Base-by-base conservation (phyloP, 2,797 vertebrate species). In the Craterocephalus amniculus region DNA sequence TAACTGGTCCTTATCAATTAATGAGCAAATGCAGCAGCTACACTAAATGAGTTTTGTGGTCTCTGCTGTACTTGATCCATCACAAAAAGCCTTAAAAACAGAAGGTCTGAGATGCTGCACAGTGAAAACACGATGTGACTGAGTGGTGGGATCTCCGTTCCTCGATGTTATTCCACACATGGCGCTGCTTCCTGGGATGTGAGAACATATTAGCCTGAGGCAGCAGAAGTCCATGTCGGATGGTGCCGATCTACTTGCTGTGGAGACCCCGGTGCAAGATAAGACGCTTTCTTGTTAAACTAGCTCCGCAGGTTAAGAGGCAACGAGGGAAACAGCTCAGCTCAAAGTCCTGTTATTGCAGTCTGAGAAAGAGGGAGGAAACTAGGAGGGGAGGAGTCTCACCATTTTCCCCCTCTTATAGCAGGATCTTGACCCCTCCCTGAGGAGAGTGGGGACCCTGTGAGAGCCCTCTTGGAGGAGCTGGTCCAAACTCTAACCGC, bases 381-480 rank as follows among this genome's bases (percentile, higher is more conserved):
- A 29, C 12, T 13, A 26, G 38, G 26, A 22, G 13, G 43, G 26
- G 13, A 18, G 18, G 16, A 9, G 6, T 13, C 58, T 29, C 51
- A 54, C 26, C 6, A 9, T 20, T 34, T 35, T 24, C 45, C 2
- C 13, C 12, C 72, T 88, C 84, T 97, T 94, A 99, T 74, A 99
- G 94, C 79, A 99, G 92, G 90, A 98, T 96, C 94, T 98, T 97
- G 79, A 97, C 96, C 34, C 97, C 96, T 58, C 94, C 96, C 75
- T 95, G 96, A 2, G 96, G 94, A 34, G 97, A 94, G 43, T 95
- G 95, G 70, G 88, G 81, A 2, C 91, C 74, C 1, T 95, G 90
- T 10, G 94, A 91, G 0, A 94, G 36, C 4, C 87, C 71, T 75
- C 90, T 94, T 0, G 94, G 87, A 54, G 95, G 84, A 31, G 90